Conservation (phyloP, 2,888 invertebrate species). For the Omphaloscelis lunosa region DNA sequence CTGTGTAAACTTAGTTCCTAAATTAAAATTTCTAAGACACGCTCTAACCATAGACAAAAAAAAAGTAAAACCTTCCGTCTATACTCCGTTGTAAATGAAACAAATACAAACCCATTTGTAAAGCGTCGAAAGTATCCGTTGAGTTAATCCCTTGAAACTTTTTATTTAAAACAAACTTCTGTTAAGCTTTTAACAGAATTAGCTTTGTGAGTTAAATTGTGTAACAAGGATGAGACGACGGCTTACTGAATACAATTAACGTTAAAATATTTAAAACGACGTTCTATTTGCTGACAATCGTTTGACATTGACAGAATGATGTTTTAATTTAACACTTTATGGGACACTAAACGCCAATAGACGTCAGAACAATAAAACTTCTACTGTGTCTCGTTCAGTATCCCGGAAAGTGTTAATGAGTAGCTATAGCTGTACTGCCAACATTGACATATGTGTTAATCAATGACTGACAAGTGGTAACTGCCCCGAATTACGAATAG, state of each 20-base stretch:
- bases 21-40: constrained; percentile 27
- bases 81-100: constrained; percentile 19
- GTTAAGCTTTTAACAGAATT: constrained; percentile 33
- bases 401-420: too few species aligned
- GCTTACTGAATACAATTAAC: constrained; percentile 17
- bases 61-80: constrained; percentile 2
- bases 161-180: constrained; percentile 37
- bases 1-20: constrained; percentile 5
- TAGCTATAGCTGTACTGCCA: background rate
- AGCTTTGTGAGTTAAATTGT: constrained; percentile 38
- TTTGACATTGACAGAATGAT: background rate
- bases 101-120: constrained; percentile 39
- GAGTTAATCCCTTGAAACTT: constrained; percentile 44
- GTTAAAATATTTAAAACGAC: background rate
- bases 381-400: too few species aligned
- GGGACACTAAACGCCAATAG: too few species aligned
- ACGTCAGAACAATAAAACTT: too few species aligned
- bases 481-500: too few species aligned
- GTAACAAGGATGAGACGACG: constrained; percentile 9
- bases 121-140: constrained; percentile 16
- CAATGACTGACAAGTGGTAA: too few species aligned
- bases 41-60: background rate
- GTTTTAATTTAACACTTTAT: background rate
- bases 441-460: too few species aligned
- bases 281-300: background rate